Base-by-base conservation (phyloP, 2,113 vertebrate genomes). In the Physeter macrocephalus region DNA sequence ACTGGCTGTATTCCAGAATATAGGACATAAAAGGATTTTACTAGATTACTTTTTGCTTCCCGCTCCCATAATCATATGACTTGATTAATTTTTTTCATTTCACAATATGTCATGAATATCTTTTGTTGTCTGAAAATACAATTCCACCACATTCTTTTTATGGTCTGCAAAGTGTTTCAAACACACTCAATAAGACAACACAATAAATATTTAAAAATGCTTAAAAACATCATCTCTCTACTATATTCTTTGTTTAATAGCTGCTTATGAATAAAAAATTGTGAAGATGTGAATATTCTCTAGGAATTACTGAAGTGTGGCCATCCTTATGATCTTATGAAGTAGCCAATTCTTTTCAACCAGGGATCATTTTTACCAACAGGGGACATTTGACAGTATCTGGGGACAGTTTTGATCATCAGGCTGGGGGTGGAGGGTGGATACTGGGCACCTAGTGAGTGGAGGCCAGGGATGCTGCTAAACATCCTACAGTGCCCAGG, bases 71-170 rank as follows among this genome's bases (percentile, higher is more conserved):
- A 81, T 20, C 18, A 61, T 34, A 78, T 57, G 11, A 10, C 31
- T 41, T 93, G 11, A 71, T 49, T 88, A 83, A 77, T 90, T 91
- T 87, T 87, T 90, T 90, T 75, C 43, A 66, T n/a, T 84, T 90
- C 52, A 41, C 18, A 90, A 80, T 39, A 34, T 27, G 43, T 66
- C 62, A 62, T 69, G 5, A 75, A 49, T 82, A 92, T 59, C 15
- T 87, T 81, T 77, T 81, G 43, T 29, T 72, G 34, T 61, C 61
- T 92, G n/a, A 64, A 96, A 82, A 62, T 41, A 54, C 5, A 87
- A 3, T 83, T 83, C 18, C 31, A n/a, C 4, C 91, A 14, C 34
- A 36, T 71, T 71, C 36, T 59, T 62, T 75, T 78, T 75, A 36
- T 93, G 66, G 69, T 18, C 1, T 74, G 25, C 8, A 46, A 23